These are phyloP conservation scores for Moxostoma hubbsi DNA, from an alignment of 2,797 vertebrate genomes.

Conservation along the genomic window DNA sequence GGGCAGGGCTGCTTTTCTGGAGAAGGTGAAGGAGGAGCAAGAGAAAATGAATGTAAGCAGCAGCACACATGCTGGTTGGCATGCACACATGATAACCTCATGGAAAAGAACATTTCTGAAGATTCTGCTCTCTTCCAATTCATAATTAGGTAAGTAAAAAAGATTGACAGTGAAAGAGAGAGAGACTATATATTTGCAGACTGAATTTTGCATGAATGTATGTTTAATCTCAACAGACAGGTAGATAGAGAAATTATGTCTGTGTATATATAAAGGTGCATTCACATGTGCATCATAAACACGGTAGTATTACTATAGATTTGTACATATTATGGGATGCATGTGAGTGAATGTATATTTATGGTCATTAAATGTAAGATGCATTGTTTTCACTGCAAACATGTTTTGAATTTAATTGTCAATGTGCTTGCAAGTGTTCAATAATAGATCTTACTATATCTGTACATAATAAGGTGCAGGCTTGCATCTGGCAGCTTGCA, in stretches of 20 bases:
- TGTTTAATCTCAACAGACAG: slow-evolving; percentile 4
- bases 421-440: not conserved
- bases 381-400: not conserved
- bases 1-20: slow-evolving; percentile 35
- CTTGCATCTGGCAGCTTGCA: slow-evolving; percentile 44
- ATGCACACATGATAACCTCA: slow-evolving; percentile 35
- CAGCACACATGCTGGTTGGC: slow-evolving; percentile 7
- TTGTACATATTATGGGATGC: not conserved
- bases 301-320: not conserved
- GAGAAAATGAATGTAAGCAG: slow-evolving; percentile 7
- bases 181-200: slow-evolving; percentile 8
- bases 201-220: not conserved
- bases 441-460: not conserved
- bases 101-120: slow-evolving; percentile 19
- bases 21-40: slow-evolving; percentile 20
- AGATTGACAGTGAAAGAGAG: not conserved
- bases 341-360: not conserved
- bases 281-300: slow-evolving; percentile 17
- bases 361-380: slow-evolving; percentile 6
- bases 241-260: slow-evolving; percentile 16
- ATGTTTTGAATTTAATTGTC: not conserved
- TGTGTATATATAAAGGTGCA: not conserved
- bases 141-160: slow-evolving; percentile 43
- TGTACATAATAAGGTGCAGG: slow-evolving; percentile 19
- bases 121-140: slow-evolving; percentile 13